These are phyloP conservation scores for Heliconius charithonia DNA, from an alignment of 2,888 invertebrate genomes.

Conservation along the genomic window DNA sequence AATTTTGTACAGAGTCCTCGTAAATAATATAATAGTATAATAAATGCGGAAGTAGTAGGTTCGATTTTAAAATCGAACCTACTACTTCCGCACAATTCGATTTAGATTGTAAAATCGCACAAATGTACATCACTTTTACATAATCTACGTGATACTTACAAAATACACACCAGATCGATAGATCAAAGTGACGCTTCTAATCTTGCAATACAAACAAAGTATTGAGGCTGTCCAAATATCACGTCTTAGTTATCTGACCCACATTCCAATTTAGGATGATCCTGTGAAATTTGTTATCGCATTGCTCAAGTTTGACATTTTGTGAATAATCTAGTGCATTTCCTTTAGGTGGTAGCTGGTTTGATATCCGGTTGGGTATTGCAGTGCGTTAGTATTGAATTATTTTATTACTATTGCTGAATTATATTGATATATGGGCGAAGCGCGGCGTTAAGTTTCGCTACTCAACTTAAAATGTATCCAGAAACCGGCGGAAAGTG, in stretches of 20 bases:
- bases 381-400: not conserved
- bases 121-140: not conserved
- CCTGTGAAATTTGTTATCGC: slow-evolving; percentile 26
- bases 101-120: not conserved
- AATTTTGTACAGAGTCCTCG: too few species aligned
- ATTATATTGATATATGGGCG: too few species aligned
- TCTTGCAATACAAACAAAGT: slow-evolving; percentile 26
- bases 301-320: not conserved
- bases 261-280: slow-evolving; percentile 24
- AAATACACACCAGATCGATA: slow-evolving; percentile 19
- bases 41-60: too few species aligned
- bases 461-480: too few species aligned
- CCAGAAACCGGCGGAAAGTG: too few species aligned
- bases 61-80: not conserved
- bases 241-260: slow-evolving; percentile 30
- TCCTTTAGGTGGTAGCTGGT: not conserved
- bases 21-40: too few species aligned
- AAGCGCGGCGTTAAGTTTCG: too few species aligned
- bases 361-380: not conserved
- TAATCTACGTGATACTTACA: not conserved
- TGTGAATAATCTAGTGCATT: not conserved
- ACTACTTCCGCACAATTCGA: not conserved
- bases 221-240: slow-evolving; percentile 21
- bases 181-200: slow-evolving; percentile 25
- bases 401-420: not conserved